Percentiles rank a stretch among this genome's conserved stretches.
Evolutionary conservation across 2,113 vertebrate species (phyloP).

Genomic region (Anoura caudifer): DNA sequence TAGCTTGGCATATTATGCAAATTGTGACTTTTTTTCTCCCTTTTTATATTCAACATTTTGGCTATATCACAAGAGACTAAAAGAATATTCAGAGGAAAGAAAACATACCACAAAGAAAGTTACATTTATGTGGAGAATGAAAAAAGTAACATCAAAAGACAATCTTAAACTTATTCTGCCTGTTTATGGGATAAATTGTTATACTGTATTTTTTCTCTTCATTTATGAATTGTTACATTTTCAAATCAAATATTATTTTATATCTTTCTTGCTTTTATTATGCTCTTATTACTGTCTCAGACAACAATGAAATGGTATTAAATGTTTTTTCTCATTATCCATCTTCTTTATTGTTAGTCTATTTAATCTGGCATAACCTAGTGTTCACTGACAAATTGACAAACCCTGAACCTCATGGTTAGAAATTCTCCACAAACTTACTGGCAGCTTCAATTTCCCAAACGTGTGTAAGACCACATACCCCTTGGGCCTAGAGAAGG

Average conservation of each 20-base stretch:
- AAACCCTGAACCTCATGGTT: background rate
- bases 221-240: constrained; percentile 1
- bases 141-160: background rate
- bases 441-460: background rate
- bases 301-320: background rate
- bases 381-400: background rate
- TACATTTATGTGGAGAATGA: constrained; percentile 35
- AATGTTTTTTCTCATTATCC: background rate
- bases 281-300: background rate
- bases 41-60: constrained; percentile 53
- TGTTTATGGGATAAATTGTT: background rate
- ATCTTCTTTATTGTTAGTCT: background rate
- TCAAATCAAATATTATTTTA: background rate
- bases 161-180: background rate
- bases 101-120: background rate
- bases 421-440: background rate
- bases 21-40: constrained; percentile 20
- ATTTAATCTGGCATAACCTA: background rate
- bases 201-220: background rate
- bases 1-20: constrained; percentile 61
- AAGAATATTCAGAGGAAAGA: background rate
- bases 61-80: background rate
- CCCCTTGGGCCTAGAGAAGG: background rate
- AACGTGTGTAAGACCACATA: background rate
- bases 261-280: background rate